A percentile compares a stretch with the other conserved stretches of the same genome.
Evolutionary conservation across 2,888 invertebrate genomes (phyloP).

Genomic region (Euzetes globulus): DNA sequence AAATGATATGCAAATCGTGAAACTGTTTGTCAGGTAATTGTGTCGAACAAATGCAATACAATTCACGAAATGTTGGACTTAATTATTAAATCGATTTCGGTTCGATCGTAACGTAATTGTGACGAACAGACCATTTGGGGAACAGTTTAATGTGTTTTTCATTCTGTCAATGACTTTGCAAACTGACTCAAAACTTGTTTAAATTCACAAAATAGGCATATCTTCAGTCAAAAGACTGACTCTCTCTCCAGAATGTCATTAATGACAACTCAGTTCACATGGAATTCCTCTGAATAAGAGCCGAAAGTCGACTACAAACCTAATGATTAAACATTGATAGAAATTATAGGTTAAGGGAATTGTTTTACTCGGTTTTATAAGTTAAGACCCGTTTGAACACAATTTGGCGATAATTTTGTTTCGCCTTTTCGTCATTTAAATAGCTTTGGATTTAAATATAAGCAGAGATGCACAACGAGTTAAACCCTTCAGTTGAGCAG

Average conservation of each 20-base stretch:
- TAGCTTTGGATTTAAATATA: neutral
- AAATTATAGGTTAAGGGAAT: conserved; percentile 17
- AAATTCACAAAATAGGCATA: conserved; percentile 16
- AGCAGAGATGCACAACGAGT: neutral
- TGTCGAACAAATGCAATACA: no score
- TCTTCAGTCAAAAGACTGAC: neutral
- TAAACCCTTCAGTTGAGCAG: neutral
- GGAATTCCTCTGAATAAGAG: conserved; percentile 1
- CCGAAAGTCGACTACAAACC: neutral
- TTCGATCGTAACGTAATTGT: conserved; percentile 3
- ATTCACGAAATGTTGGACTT: conserved; percentile 5
- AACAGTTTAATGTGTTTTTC: conserved; percentile 1
- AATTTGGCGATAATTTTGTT: neutral
- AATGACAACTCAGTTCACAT: conserved; percentile 19
- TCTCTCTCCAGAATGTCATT: neutral
- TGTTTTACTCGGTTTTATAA: neutral
- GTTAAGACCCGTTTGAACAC: neutral
- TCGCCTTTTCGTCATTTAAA: neutral
- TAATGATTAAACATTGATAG: conserved; percentile 16
- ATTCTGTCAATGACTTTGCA: conserved; percentile 8
- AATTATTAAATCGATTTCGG: conserved; percentile 18
- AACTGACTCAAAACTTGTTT: neutral
- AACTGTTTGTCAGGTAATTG: neutral
- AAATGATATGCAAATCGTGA: neutral
- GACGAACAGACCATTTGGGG: neutral